Evolutionary conservation across 1,140 invertebrate genomes (phyloP).

Genomic region (Drosophila arizonae): DNA sequence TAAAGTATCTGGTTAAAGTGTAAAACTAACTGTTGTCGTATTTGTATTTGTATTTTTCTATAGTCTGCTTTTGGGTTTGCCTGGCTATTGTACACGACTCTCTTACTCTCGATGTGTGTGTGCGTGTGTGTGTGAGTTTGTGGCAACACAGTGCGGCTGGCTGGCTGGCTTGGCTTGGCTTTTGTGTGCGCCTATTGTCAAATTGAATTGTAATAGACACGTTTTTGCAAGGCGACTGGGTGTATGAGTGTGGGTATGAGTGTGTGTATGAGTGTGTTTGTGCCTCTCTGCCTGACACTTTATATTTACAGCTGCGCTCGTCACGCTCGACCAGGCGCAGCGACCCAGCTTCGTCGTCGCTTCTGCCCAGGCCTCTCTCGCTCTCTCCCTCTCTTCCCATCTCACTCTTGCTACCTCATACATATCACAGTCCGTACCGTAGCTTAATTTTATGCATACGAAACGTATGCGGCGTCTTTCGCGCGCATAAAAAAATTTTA

Average conservation of each 20-base stretch:
- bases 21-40: slow-evolving; percentile 19
- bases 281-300: slow-evolving; percentile 59
- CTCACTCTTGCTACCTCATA: background rate
- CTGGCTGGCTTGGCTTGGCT: slow-evolving; percentile 68
- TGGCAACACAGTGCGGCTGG: slow-evolving; percentile 66
- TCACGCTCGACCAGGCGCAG: slow-evolving; percentile 60
- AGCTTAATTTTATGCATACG: slow-evolving; percentile 76
- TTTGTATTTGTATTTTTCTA: slow-evolving; percentile 18
- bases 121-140: slow-evolving; percentile 23
- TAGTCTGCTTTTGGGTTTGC: slow-evolving; percentile 51
- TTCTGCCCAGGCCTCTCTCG: background rate
- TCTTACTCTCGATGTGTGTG: background rate
- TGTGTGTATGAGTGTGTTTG: slow-evolving; percentile 7
- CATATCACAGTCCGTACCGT: slow-evolving; percentile 33
- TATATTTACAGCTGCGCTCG: slow-evolving; percentile 77
- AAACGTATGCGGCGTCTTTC: slow-evolving; percentile 71
- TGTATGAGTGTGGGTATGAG: background rate
- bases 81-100: slow-evolving; percentile 13
- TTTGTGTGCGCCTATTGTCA: slow-evolving; percentile 80
- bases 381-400: background rate
- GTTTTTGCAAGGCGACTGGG: slow-evolving; percentile 56
- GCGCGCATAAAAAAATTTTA: slow-evolving; percentile 74
- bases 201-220: slow-evolving; percentile 81
- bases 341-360: background rate
- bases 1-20: background rate